These are phyloP conservation scores for Anthrax anthrax DNA, from an alignment of 2,888 invertebrate species.

Conservation along the genomic window DNA sequence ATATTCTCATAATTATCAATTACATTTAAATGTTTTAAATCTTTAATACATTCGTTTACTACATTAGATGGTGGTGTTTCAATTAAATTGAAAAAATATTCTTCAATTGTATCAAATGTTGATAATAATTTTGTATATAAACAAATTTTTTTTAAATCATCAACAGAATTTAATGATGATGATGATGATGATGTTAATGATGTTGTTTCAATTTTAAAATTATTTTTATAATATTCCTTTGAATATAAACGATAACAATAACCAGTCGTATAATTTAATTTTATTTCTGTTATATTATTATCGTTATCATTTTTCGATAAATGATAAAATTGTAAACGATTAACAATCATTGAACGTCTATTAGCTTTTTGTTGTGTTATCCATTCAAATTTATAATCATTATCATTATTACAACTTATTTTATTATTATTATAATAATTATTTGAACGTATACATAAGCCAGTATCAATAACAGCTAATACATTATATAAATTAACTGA, in stretches of 20 bases:
- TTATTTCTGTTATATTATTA: neutral
- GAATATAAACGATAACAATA: conserved; percentile 69
- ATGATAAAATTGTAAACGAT: neutral
- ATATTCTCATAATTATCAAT: conserved; percentile 71
- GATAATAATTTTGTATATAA: conserved; percentile 71
- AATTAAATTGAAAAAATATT: conserved; percentile 65
- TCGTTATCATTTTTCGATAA: neutral
- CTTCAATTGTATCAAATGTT: conserved; percentile 56
- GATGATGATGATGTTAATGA: conserved; percentile 14
- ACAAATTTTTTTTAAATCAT: conserved; percentile 46
- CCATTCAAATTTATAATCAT: conserved; percentile 65
- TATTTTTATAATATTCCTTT: conserved; percentile 34
- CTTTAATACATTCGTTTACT: conserved; percentile 53
- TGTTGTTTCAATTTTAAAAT: too few relatives aligned
- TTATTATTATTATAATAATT: conserved; percentile 2
- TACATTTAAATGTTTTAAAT: conserved; percentile 67
- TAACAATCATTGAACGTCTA: conserved; percentile 1
- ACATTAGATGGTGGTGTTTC: conserved; percentile 68
- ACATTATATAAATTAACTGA: conserved; percentile 85
- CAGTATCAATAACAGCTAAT: conserved; percentile 71
- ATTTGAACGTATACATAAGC: conserved; percentile 11
- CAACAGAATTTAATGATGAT: conserved; percentile 37
- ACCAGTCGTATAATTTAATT: conserved; percentile 33
- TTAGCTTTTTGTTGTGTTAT: conserved; percentile 44
- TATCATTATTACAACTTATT: conserved; percentile 28